phyloP scores from a whole-genome alignment of 2,888 invertebrate genomes.

The Mesochorus sp. region DNA sequence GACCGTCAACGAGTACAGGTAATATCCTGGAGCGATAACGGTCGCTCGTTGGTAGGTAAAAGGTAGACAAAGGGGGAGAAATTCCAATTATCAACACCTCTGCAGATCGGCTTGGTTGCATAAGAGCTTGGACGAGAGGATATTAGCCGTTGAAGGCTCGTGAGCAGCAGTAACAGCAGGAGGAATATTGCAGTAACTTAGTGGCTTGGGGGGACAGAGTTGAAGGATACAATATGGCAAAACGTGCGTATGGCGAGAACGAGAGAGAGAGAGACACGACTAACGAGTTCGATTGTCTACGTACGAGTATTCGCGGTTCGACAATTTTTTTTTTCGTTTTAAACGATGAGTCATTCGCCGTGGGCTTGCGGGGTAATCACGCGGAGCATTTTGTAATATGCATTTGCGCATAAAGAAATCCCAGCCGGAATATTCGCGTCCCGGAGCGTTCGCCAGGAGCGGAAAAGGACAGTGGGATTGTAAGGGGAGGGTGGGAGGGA shows the following conservation, averaged over 20 bases:
- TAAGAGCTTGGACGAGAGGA: constrained; percentile 5
- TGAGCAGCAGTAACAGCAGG: not conserved
- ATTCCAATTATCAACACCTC: constrained; percentile 31
- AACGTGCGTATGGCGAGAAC: constrained; percentile 27
- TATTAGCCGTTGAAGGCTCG: not conserved
- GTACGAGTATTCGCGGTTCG: no score
- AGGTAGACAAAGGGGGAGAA: no score
- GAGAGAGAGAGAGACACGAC: constrained; percentile 17
- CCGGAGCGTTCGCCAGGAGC: no score
- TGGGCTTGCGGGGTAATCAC: no score
- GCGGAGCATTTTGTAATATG: constrained; percentile 10
- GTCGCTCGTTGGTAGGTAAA: not conserved
- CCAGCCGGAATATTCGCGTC: constrained; percentile 33
- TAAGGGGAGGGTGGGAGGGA: not conserved
- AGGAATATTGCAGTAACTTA: not conserved
- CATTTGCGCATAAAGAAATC: constrained; percentile 38
- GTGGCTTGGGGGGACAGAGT: constrained; percentile 8
- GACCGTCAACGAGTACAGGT: no score
- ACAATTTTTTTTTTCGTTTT: no score
- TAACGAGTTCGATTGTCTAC: constrained; percentile 58
- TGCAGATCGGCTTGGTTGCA: not conserved
- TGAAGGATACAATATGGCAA: constrained; percentile 4
- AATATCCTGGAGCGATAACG: not conserved
- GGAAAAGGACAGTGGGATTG: no score
- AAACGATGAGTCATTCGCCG: no score